Evolutionary conservation across 35 echinoderm and acorn worm genomes (phyloP).

Genomic region (Amphiura filiformis): DNA sequence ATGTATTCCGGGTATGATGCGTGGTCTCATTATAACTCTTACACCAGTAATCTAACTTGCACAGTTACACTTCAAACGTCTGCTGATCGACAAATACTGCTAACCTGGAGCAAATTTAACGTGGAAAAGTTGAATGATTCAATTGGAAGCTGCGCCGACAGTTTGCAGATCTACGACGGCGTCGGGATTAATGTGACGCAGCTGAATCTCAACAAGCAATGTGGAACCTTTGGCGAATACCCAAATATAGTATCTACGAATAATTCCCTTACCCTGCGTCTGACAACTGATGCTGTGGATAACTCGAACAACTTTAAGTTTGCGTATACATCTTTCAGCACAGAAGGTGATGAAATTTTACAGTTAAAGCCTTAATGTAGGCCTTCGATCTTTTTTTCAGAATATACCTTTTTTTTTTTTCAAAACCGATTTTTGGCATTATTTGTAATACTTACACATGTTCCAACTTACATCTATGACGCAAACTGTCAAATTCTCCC

Average conservation of each 20-base stretch:
- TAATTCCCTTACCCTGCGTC: neutral
- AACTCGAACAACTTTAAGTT: neutral
- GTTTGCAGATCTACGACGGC: neutral
- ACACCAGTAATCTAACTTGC: conserved; percentile 4
- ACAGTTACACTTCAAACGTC: neutral
- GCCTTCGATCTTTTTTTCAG: too few species aligned
- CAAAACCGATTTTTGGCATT: too few species aligned
- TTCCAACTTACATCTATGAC: too few species aligned
- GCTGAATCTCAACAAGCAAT: neutral
- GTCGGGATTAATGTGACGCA: neutral
- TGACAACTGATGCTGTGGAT: neutral
- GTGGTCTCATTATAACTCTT: neutral
- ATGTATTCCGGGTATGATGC: neutral
- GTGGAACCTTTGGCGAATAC: neutral
- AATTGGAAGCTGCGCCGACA: neutral
- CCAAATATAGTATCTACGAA: neutral
- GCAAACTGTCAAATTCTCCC: too few species aligned
- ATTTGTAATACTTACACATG: too few species aligned
- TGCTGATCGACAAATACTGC: neutral
- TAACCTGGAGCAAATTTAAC: neutral
- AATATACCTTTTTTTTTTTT: too few species aligned
- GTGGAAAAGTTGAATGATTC: neutral
- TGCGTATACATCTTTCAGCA: conserved; percentile 11
- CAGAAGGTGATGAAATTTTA: neutral
- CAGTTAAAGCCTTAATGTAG: neutral